Percentiles rank a stretch among this genome's conserved stretches.
Evolutionary conservation across 2,113 vertebrate genomes (phyloP).

Genomic region (Bubo blakistoni): DNA sequence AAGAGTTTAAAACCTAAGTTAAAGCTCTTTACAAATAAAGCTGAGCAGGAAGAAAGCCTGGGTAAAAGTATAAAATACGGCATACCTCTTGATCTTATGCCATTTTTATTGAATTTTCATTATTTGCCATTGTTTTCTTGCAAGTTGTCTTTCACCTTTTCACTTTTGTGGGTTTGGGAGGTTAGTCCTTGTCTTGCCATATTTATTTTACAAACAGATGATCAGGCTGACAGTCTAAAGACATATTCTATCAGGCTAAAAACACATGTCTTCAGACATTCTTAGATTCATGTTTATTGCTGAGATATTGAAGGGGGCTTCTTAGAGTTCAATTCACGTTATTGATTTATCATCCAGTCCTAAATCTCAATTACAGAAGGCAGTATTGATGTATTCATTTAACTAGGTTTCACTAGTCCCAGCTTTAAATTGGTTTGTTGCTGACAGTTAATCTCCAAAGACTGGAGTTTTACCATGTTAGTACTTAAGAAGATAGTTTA

Average conservation of each 20-base stretch:
- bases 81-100: background rate
- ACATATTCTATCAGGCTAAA: background rate
- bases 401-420: background rate
- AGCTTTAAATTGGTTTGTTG: background rate
- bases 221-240: background rate
- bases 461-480: background rate
- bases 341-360: background rate
- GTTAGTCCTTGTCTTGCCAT: background rate
- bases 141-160: background rate
- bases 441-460: background rate
- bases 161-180: background rate
- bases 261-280: background rate
- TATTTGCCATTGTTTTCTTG: background rate
- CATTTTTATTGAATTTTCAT: background rate
- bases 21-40: background rate
- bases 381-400: background rate
- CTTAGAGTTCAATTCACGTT: background rate
- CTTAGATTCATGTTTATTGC: background rate
- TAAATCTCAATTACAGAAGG: background rate
- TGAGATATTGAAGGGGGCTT: background rate
- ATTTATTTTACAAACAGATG: background rate
- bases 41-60: background rate
- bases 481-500: background rate
- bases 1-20: background rate
- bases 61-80: background rate